Conservation (phyloP, 2,888 invertebrate genomes). For the Metacarcinus magister region DNA sequence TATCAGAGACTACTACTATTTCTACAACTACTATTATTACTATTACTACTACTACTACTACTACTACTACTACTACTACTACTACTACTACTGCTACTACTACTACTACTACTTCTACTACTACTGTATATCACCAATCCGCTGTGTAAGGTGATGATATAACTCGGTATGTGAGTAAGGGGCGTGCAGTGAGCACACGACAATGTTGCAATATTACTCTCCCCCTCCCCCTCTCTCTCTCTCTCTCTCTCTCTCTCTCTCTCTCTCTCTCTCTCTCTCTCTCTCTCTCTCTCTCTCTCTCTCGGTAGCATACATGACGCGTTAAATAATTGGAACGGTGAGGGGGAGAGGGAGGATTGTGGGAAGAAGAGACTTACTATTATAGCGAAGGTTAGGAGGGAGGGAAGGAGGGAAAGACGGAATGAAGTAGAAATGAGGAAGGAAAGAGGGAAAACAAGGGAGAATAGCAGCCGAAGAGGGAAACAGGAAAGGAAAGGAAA, state of each 20-base stretch:
- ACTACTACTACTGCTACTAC: neutral
- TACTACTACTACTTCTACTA: neutral
- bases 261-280: no score
- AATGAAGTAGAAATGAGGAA: neutral
- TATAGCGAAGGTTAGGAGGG: no score
- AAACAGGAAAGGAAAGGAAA: no score
- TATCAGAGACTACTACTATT: neutral
- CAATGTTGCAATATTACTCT: no score
- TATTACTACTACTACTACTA: neutral
- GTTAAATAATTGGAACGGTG: neutral
- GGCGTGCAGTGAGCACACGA: no score
- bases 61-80: neutral
- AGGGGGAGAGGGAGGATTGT: neutral
- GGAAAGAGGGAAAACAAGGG: neutral
- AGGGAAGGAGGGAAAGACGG: neutral
- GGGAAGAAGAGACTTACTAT: neutral
- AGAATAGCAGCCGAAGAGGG: neutral
- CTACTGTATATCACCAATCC: no score
- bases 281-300: neutral
- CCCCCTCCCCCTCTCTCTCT: neutral
- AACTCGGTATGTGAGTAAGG: no score
- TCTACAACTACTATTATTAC: neutral
- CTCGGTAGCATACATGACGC: neutral
- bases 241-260: slow-evolving; percentile 3
- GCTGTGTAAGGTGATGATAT: no score